These are phyloP conservation scores for Pteronotus mesoamericanus DNA, from an alignment of 2,797 vertebrate species.

Conservation along the genomic window DNA sequence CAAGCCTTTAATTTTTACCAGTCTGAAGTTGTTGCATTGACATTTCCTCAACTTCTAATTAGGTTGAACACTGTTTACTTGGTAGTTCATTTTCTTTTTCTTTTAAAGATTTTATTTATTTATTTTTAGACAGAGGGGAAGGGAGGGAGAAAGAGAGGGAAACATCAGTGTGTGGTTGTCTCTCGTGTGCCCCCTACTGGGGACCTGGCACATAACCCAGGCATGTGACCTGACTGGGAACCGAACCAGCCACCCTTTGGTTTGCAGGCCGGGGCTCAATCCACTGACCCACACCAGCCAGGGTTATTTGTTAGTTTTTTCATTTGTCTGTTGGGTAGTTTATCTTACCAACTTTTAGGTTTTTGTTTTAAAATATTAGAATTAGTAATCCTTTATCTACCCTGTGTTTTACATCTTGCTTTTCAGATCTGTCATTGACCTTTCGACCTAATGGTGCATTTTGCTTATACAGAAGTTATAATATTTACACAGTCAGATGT, in stretches of 20 bases:
- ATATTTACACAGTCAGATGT: neutral
- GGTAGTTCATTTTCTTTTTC: constrained; percentile 5
- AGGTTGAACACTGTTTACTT: neutral
- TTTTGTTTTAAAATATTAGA: neutral
- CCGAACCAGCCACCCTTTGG: no score
- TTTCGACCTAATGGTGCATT: neutral
- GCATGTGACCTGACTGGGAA: no score
- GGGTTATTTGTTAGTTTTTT: no score
- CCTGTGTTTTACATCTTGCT: neutral
- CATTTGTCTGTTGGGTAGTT: neutral
- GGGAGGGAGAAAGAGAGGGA: no score
- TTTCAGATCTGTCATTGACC: neutral
- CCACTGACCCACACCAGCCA: no score
- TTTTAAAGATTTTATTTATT: no score
- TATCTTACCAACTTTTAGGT: neutral
- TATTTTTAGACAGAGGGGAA: no score
- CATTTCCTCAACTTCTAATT: constrained; percentile 5
- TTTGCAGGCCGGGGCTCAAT: no score
- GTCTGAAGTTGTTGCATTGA: neutral
- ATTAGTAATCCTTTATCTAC: neutral
- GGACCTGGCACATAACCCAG: no score
- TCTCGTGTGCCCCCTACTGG: no score
- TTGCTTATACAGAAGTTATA: constrained; percentile 15
- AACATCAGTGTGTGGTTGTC: no score
- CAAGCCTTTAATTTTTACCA: constrained; percentile 18